phyloP scores from a whole-genome alignment of 2,888 invertebrate species.

The Rhodophaea formosa region DNA sequence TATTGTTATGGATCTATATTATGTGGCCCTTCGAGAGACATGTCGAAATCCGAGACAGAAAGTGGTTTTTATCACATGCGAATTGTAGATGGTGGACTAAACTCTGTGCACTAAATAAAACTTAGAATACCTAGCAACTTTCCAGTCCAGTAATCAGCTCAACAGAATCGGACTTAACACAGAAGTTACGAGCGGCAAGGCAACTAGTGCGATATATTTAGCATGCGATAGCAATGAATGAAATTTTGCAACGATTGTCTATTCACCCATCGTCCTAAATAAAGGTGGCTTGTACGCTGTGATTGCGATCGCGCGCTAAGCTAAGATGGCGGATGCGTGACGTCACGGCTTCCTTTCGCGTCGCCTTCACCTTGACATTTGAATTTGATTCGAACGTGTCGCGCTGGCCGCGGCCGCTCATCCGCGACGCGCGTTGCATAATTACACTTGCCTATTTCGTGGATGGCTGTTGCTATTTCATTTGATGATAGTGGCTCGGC shows the following conservation, averaged over 20 bases:
- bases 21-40: no score
- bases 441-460: slow-evolving; percentile 32
- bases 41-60: no score
- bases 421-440: slow-evolving; percentile 52
- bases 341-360: slow-evolving; percentile 75
- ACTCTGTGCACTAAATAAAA: no score
- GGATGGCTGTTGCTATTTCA: slow-evolving; percentile 23
- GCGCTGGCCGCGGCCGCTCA: slow-evolving; percentile 49
- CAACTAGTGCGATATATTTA: slow-evolving; percentile 31
- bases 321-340: slow-evolving; percentile 65
- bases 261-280: slow-evolving; percentile 49
- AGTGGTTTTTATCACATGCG: no score
- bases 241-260: slow-evolving; percentile 40
- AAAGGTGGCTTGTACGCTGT: slow-evolving; percentile 44
- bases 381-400: slow-evolving; percentile 70
- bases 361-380: slow-evolving; percentile 77
- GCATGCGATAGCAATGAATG: slow-evolving; percentile 34
- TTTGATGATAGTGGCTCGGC: background rate
- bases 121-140: no score
- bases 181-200: slow-evolving; percentile 10
- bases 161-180: background rate
- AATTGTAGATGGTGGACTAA: no score
- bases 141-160: no score
- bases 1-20: no score
- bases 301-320: slow-evolving; percentile 42